Percentiles rank a stretch among this genome's conserved stretches.
These are phyloP conservation scores for Platycercus adscitus DNA, from an alignment of 2,113 vertebrate species.

Conservation along the genomic window DNA sequence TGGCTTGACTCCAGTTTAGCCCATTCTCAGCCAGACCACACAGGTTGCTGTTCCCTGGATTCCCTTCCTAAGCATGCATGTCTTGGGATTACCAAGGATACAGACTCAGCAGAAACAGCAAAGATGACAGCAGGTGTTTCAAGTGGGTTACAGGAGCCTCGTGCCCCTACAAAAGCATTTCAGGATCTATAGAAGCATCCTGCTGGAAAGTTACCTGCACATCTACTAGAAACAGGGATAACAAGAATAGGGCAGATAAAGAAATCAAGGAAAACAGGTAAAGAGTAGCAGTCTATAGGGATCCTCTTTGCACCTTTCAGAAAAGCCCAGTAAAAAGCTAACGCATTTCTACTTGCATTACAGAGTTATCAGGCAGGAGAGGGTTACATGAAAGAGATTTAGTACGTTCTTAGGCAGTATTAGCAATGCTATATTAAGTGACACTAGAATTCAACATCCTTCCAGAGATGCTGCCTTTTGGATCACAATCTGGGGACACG, in stretches of 20 bases:
- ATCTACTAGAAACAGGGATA: neutral
- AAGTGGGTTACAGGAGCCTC: neutral
- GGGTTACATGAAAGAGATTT: neutral
- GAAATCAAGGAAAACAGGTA: neutral
- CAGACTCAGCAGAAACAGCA: neutral
- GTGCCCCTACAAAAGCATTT: fast-evolving
- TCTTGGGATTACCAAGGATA: neutral
- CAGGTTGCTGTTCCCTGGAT: neutral
- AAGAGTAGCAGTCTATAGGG: neutral
- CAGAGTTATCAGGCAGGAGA: neutral
- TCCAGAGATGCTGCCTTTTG: neutral
- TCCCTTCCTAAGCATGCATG: neutral
- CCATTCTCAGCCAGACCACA: neutral
- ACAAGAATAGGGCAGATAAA: neutral
- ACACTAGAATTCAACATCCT: neutral
- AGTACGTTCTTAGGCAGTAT: neutral
- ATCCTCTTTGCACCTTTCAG: neutral
- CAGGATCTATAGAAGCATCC: neutral
- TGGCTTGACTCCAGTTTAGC: neutral
- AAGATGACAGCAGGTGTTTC: neutral
- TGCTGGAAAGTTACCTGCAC: neutral
- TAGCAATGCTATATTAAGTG: neutral
- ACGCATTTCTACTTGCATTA: neutral
- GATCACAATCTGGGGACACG: neutral
- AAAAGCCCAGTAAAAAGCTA: neutral